phyloP scores from a whole-genome alignment of 2,888 invertebrate species.

The Mesoligia furuncula region DNA sequence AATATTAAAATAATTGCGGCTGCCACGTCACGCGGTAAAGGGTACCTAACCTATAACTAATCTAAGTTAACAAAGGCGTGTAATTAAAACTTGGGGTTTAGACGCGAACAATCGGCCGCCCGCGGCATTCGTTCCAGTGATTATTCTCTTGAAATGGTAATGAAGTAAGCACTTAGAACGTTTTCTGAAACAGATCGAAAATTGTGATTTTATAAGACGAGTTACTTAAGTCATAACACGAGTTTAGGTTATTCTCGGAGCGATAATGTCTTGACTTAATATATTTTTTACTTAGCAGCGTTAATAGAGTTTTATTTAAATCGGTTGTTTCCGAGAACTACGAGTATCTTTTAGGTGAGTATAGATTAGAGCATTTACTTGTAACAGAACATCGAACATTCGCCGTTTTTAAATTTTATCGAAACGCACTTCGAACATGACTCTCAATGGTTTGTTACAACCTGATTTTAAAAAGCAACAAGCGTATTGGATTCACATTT shows the following conservation, averaged over 20 bases:
- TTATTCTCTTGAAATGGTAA: constrained; percentile 78
- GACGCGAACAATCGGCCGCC: constrained; percentile 67
- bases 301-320: too few species aligned
- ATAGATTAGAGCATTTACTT: too few species aligned
- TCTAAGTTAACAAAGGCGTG: constrained; percentile 77
- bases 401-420: too few species aligned
- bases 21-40: constrained; percentile 61
- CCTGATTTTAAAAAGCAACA: too few species aligned
- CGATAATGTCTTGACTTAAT: not conserved
- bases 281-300: too few species aligned
- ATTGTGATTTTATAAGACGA: constrained; percentile 43
- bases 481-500: too few species aligned
- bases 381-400: too few species aligned
- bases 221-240: not conserved
- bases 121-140: constrained; percentile 69
- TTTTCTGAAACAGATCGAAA: constrained; percentile 60
- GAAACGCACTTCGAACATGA: too few species aligned
- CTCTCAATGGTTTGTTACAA: too few species aligned
- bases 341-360: too few species aligned
- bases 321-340: too few species aligned
- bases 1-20: constrained; percentile 63
- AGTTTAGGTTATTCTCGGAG: not conserved
- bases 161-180: constrained; percentile 68
- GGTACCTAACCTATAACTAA: constrained; percentile 73
- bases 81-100: constrained; percentile 78